phyloP scores from a whole-genome alignment of 2,888 invertebrate species.

The Lochmaea capreae region DNA sequence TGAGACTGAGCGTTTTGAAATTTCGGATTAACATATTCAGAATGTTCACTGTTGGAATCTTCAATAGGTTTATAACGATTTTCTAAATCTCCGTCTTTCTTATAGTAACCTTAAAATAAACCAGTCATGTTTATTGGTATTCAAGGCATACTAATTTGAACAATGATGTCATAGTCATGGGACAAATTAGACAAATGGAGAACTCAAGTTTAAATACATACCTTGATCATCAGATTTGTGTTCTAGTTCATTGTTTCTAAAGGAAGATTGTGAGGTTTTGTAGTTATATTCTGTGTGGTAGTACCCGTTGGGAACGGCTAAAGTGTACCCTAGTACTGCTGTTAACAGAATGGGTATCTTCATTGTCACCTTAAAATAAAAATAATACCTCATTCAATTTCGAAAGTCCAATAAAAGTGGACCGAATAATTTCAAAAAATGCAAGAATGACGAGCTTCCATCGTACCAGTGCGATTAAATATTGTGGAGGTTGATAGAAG shows the following conservation, averaged over 20 bases:
- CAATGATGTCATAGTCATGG: too few species aligned
- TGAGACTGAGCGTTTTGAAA: slow-evolving; percentile 37
- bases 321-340: slow-evolving; percentile 44
- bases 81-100: slow-evolving; percentile 62
- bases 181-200: too few species aligned
- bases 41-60: slow-evolving; percentile 61
- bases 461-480: too few species aligned
- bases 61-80: slow-evolving; percentile 59
- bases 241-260: slow-evolving; percentile 63
- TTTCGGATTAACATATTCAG: slow-evolving; percentile 62
- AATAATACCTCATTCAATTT: not conserved
- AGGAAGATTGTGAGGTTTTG: slow-evolving; percentile 61
- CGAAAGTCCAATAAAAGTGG: not conserved
- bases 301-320: slow-evolving; percentile 58
- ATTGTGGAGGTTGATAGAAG: too few species aligned
- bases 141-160: too few species aligned
- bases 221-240: slow-evolving; percentile 61
- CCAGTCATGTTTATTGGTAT: not conserved
- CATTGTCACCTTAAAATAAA: slow-evolving; percentile 43
- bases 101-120: slow-evolving; percentile 57
- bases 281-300: slow-evolving; percentile 64
- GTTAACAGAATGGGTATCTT: slow-evolving; percentile 48
- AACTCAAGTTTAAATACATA: slow-evolving; percentile 14
- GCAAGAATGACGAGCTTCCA: too few species aligned
- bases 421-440: not conserved